A percentile compares a stretch with the other conserved stretches of the same genome.
These are phyloP conservation scores for Equus quagga DNA, from an alignment of 2,113 vertebrate species.

Conservation along the genomic window DNA sequence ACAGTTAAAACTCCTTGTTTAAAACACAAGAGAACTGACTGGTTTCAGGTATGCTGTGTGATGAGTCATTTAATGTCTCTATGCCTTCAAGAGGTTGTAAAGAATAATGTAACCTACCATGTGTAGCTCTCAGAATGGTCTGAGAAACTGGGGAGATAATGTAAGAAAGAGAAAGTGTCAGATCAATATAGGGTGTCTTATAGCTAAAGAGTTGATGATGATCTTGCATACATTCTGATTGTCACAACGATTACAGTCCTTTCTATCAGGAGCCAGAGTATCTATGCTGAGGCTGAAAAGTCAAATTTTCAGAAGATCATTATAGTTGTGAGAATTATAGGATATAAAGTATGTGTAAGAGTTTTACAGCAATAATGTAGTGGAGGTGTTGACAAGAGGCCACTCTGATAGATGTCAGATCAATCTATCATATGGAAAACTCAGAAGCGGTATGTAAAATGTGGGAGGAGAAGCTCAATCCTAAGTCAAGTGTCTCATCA, in stretches of 20 bases:
- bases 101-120: not conserved
- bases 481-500: not conserved
- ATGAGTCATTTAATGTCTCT: not conserved
- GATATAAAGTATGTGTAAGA: constrained; percentile 2
- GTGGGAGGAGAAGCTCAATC: not conserved
- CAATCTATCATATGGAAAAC: not conserved
- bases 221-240: not conserved
- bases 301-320: not conserved
- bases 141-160: not conserved
- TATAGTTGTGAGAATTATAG: constrained; percentile 3
- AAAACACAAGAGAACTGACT: not conserved
- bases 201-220: not conserved
- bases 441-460: not conserved
- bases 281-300: constrained; percentile 25
- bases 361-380: not conserved
- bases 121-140: not conserved
- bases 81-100: not conserved
- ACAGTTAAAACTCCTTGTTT: not conserved
- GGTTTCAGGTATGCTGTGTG: not conserved
- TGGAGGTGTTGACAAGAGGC: not conserved
- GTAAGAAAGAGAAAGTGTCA: constrained; percentile 7
- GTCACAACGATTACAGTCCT: constrained; percentile 26
- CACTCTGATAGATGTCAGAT: not conserved
- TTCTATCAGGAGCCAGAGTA: constrained; percentile 18
- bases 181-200: not conserved